Conservation (phyloP, 2,113 vertebrate species). For the Vicugna pacos region DNA sequence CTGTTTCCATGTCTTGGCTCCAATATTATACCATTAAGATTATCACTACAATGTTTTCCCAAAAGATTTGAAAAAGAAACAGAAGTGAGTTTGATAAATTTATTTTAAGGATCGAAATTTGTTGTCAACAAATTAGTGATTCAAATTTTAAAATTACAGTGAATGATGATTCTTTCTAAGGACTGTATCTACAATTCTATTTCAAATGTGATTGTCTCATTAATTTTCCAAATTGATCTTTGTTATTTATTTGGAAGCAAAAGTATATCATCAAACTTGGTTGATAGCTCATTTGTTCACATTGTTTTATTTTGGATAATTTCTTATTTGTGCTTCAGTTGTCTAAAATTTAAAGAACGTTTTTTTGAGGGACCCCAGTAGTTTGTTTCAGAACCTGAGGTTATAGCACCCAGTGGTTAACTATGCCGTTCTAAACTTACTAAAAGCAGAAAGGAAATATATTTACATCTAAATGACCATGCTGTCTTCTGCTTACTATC, state of each 20-base stretch:
- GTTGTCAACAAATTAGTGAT: constrained; percentile 5
- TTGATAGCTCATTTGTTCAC: constrained; percentile 3
- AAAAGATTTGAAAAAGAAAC: constrained; percentile 44
- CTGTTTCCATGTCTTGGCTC: too few species aligned
- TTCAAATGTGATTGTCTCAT: constrained; percentile 34
- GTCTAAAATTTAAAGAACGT: constrained; percentile 35
- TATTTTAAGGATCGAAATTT: constrained; percentile 28
- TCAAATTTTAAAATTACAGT: constrained; percentile 41
- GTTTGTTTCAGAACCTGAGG: background rate
- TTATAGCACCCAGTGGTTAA: background rate
- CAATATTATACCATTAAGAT: background rate
- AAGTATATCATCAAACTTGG: background rate
- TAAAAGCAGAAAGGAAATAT: constrained; percentile 16
- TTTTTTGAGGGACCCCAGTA: background rate
- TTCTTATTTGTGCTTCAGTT: constrained; percentile 42
- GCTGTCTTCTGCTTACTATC: background rate
- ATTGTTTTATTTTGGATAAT: background rate
- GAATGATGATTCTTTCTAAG: background rate
- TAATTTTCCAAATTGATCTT: constrained; percentile 48
- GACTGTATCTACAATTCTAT: background rate
- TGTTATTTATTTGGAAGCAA: constrained; percentile 47
- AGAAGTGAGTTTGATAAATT: background rate
- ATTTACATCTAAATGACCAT: background rate
- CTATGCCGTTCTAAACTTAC: constrained; percentile 19
- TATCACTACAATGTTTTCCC: background rate